These are phyloP conservation scores for Baryphthengus martii DNA, from an alignment of 2,113 vertebrate species.

Conservation along the genomic window DNA sequence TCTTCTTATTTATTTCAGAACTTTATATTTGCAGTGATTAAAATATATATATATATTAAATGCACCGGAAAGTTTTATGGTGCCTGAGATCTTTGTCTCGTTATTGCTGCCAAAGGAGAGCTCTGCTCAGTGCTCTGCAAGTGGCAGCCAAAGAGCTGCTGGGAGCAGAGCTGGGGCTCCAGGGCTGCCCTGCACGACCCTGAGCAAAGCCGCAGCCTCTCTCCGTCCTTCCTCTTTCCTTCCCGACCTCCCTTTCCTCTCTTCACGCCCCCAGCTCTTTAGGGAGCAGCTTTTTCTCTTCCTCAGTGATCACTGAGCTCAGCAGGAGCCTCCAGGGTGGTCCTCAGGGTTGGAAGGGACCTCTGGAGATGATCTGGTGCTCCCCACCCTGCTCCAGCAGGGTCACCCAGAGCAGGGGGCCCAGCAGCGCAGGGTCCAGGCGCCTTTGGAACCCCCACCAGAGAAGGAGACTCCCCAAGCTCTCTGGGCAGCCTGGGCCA, in stretches of 20 bases:
- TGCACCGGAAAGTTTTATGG: background rate
- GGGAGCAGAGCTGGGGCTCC: background rate
- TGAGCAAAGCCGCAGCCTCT: background rate
- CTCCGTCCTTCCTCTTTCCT: background rate
- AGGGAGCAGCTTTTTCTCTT: background rate
- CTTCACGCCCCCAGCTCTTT: background rate
- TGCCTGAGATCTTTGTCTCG: background rate
- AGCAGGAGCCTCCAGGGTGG: fast-evolving
- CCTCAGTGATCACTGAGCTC: background rate
- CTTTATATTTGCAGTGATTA: background rate
- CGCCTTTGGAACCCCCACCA: too few species aligned
- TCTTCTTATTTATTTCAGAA: background rate
- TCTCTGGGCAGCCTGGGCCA: too few species aligned
- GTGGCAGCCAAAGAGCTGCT: background rate
- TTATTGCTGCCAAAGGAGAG: background rate
- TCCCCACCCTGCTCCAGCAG: too few species aligned
- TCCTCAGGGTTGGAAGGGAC: background rate
- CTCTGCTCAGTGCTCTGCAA: background rate
- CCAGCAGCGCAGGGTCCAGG: too few species aligned
- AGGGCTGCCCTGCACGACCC: background rate
- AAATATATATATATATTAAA: background rate
- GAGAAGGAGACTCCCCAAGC: too few species aligned
- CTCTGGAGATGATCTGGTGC: too few species aligned
- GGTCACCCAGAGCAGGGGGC: too few species aligned
- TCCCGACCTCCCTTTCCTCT: background rate